Base-by-base conservation (phyloP, 1,140 invertebrate species). In the Holcopasites calliopsidis region DNA sequence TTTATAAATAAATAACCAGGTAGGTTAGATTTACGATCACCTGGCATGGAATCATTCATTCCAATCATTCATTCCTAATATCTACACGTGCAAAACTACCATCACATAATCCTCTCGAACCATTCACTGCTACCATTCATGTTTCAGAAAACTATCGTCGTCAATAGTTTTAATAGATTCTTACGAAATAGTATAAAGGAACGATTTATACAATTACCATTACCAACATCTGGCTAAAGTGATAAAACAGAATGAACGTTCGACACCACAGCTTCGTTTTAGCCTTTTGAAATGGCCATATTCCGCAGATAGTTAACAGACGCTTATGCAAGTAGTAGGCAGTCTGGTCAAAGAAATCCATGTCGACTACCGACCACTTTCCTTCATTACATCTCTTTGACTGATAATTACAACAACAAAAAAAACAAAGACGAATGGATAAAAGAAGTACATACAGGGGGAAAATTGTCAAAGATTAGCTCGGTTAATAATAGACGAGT, bases 321-420 rank as follows among this genome's bases (percentile, higher is more conserved):
- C 61, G 42, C 7, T 64, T 64, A n/a, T 33, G 47, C 42, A 47
- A 64, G 13, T 6, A 18, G n/a, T 33, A 64, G 4, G 18, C 61
- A 1, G 61, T 18, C 1, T 64, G 42, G 2, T 64, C 42, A n/a
- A 64, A 64, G 28, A 64, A 33, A 33, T 64, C 42, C 61, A 64
- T 64, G 60, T 7, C 23, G 16, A 7, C 40, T 28, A n/a, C 28
- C 0, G 8, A 7, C 10, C 18, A 6, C 6, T 11, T 64, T 47
- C 40, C 18, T n/a, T 49, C n/a, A 4, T 47, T 33, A n/a, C n/a
- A n/a, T n/a, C n/a, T 3, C 61, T 10, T 10, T n/a, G 7, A 18
- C 33, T 60, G 11, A 18, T 38, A 38, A 44, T 44, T 5, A 5
- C 26, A 13, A 28, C 5, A 28, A 16, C n/a, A n/a, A n/a, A n/a